phyloP scores from a whole-genome alignment of 1,140 invertebrate species.

The Babylonia areolata region DNA sequence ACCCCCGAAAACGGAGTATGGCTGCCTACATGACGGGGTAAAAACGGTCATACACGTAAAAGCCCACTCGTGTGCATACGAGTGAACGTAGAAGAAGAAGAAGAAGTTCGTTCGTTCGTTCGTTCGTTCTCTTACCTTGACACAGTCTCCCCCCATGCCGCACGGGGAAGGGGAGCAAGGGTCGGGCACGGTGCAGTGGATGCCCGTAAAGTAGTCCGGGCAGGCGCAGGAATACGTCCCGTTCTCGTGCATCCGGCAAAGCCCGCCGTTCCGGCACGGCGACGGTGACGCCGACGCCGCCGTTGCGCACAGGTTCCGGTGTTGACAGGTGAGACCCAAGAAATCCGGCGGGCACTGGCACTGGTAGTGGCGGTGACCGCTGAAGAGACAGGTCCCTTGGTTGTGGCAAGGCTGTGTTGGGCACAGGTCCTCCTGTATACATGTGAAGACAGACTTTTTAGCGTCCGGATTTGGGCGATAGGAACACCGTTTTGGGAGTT shows the following conservation, averaged over 20 bases:
- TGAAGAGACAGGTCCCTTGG: constrained; percentile 49
- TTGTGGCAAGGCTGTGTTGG: constrained; percentile 60
- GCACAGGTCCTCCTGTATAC: constrained; percentile 57
- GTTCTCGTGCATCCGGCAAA: constrained; percentile 79
- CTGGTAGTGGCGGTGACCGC: constrained; percentile 52
- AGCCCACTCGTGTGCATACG: too few species aligned
- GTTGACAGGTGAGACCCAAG: constrained; percentile 71
- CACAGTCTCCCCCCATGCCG: constrained; percentile 69
- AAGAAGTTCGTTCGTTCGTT: too few species aligned
- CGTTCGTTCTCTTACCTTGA: constrained; percentile 35
- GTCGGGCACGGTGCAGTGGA: constrained; percentile 50
- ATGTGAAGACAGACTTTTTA: too few species aligned
- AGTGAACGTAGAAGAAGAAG: too few species aligned
- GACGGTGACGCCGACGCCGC: too few species aligned
- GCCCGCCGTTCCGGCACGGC: constrained; percentile 95
- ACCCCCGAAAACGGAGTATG: too few species aligned
- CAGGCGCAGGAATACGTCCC: constrained; percentile 58
- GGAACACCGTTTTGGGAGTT: too few species aligned
- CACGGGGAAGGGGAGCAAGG: constrained; percentile 67
- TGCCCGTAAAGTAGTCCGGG: constrained; percentile 88
- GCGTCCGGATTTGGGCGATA: too few species aligned
- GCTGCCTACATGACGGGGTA: too few species aligned
- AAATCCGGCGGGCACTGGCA: constrained; percentile 71
- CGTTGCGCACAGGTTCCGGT: constrained; percentile 68
- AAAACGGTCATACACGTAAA: too few species aligned